Percentiles rank a stretch among this genome's conserved stretches.
These are phyloP conservation scores for Coptodon rendalli DNA, from an alignment of 2,113 vertebrate genomes.

Conservation along the genomic window DNA sequence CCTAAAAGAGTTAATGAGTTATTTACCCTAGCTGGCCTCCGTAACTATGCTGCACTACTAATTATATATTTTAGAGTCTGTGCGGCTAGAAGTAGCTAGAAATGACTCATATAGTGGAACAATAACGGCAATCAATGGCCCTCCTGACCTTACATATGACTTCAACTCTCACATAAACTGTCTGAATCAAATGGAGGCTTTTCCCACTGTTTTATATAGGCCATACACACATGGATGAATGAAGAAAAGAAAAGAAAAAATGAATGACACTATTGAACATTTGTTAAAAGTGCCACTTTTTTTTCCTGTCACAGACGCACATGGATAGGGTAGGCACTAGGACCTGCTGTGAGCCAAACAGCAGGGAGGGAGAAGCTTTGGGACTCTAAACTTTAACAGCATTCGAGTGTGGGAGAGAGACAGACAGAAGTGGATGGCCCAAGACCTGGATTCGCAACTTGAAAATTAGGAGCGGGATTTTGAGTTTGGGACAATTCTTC, in stretches of 20 bases:
- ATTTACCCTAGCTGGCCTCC: not conserved
- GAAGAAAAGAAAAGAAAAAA: not conserved
- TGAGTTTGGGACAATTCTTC: slow-evolving; percentile 56
- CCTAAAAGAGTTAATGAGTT: not conserved
- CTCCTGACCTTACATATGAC: not conserved
- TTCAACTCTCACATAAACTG: not conserved
- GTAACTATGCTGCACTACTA: not conserved
- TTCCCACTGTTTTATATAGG: not conserved
- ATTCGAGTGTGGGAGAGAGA: slow-evolving; percentile 67
- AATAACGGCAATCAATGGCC: not conserved
- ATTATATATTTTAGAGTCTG: not conserved
- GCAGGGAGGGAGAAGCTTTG: slow-evolving; percentile 64
- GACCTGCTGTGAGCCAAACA: slow-evolving; percentile 60
- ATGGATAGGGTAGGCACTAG: slow-evolving; percentile 69
- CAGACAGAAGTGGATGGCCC: slow-evolving; percentile 58
- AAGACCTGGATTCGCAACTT: slow-evolving; percentile 56
- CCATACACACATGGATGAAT: not conserved
- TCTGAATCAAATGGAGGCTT: not conserved
- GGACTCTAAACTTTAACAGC: slow-evolving; percentile 72
- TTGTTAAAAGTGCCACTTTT: slow-evolving; percentile 1
- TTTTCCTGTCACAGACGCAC: not conserved
- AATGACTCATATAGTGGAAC: not conserved
- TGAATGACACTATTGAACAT: slow-evolving; percentile 10
- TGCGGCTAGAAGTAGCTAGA: not conserved
- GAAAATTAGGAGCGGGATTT: slow-evolving; percentile 52